Evolutionary conservation across 2,113 vertebrate genomes (phyloP).

Genomic region (Alaudala cheleensis): DNA sequence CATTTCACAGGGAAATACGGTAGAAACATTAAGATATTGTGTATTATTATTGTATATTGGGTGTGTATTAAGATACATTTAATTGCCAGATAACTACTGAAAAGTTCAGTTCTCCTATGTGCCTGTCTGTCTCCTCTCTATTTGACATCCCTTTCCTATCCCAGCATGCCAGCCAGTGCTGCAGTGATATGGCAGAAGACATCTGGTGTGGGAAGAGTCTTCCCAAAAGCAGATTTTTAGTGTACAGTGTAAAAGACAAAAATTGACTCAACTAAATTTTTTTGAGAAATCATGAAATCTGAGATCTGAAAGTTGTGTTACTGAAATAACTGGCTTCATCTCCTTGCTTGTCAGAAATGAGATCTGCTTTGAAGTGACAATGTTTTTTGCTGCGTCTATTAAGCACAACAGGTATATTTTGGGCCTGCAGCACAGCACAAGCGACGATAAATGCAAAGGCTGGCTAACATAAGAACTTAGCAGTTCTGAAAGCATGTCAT

Average conservation of each 20-base stretch:
- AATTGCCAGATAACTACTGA: neutral
- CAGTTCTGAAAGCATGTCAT: neutral
- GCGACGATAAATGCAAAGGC: accelerated
- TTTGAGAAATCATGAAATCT: neutral
- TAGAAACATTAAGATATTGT: neutral
- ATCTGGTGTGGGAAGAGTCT: neutral
- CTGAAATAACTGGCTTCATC: neutral
- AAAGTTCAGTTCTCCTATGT: neutral
- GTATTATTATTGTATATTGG: too few relatives aligned
- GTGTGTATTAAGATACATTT: neutral
- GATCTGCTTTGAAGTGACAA: neutral
- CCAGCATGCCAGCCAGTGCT: neutral
- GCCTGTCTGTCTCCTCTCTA: neutral
- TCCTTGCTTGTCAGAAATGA: neutral
- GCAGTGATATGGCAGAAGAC: neutral
- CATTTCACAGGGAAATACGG: neutral
- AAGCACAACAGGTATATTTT: neutral
- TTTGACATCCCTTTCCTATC: neutral
- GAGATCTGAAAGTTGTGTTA: neutral
- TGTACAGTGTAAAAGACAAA: neutral
- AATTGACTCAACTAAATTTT: neutral
- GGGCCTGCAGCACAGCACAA: neutral
- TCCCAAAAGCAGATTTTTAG: neutral
- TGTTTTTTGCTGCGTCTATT: neutral
- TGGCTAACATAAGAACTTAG: neutral